phyloP scores from a whole-genome alignment of 2,113 vertebrate species.

The Phalacrocorax pelagicus region DNA sequence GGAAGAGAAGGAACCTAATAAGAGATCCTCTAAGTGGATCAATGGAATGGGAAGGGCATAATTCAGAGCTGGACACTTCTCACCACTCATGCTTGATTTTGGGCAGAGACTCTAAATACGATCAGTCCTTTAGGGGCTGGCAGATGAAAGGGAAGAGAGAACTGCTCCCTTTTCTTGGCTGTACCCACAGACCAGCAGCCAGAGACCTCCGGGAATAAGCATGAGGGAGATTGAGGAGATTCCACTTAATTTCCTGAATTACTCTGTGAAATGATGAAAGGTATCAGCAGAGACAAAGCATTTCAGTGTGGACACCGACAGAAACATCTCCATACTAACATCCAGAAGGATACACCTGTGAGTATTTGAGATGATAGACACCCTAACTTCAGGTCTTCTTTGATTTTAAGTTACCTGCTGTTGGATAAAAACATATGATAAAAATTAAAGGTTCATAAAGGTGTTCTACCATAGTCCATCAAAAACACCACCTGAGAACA shows the following conservation, averaged over 20 bases:
- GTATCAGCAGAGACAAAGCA: background rate
- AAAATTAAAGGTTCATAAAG: background rate
- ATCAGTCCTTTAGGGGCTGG: background rate
- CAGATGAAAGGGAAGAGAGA: background rate
- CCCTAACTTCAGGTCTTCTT: background rate
- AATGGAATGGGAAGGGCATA: background rate
- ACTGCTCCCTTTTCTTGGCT: background rate
- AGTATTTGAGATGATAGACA: background rate
- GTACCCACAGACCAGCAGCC: background rate
- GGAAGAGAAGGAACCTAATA: background rate
- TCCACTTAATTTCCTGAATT: background rate
- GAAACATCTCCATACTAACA: background rate
- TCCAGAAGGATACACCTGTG: background rate
- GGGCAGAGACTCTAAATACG: fast-evolving
- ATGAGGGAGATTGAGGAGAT: background rate
- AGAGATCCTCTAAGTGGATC: background rate
- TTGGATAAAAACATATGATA: background rate
- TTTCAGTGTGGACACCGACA: background rate
- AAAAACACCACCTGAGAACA: background rate
- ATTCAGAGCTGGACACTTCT: background rate
- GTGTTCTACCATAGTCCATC: background rate
- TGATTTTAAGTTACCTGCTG: background rate
- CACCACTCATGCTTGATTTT: background rate
- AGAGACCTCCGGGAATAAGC: background rate
- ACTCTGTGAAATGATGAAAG: background rate